Evolutionary conservation across 2,888 invertebrate genomes (phyloP), one percentile per base, ranked within the genome.

Genomic region (Caenorhabditis sp.): DNA sequence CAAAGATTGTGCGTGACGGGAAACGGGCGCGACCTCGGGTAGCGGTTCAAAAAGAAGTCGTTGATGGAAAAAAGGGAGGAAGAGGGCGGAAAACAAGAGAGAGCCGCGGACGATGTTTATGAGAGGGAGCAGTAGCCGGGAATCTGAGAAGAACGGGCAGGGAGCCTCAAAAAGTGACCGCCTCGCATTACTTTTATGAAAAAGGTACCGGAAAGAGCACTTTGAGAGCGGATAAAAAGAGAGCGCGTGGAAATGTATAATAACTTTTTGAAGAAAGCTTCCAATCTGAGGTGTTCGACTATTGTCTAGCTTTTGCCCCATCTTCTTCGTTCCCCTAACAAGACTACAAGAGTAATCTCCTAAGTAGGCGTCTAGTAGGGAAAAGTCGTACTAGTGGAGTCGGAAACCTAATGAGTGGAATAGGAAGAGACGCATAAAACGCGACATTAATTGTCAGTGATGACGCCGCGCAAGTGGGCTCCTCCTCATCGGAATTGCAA

Each of bases 371-470:
- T 52, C 27, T 41, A 52, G 62, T 39, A 30, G 46, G 22, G 43
- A 55, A 26, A n/a, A 27, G 27, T 56, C 48, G 27, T 48, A 30
- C 30, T 35, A 17, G 20, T 20, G 27, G 22, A 27, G 58, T 37
- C 46, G 58, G 50, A 68, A 58, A 43, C 48, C 15, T 45, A 61
- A 70, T 70, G 59, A 70, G 70, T 70, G 45, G 70, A 68, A 68
- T 56, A 65, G 65, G 65, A 65, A 65, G 39, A 46, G 56, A 52
- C 59, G 70, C 70, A 70, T 70, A 70, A 70, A 70, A 70, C 70
- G 41, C 70, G 70, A 61, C 70, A 70, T 70, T 59, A 70, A 70
- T 70, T 70, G 70, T 70, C 70, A 70, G 70, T 53, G 70, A 70
- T 70, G 70, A 66, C 66, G 68, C 46, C 27, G 61, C 26, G 20